A percentile compares a stretch with the other conserved stretches of the same genome.
Conservation (phyloP, 2,888 invertebrate genomes). For the Heteropelma amictum region DNA sequence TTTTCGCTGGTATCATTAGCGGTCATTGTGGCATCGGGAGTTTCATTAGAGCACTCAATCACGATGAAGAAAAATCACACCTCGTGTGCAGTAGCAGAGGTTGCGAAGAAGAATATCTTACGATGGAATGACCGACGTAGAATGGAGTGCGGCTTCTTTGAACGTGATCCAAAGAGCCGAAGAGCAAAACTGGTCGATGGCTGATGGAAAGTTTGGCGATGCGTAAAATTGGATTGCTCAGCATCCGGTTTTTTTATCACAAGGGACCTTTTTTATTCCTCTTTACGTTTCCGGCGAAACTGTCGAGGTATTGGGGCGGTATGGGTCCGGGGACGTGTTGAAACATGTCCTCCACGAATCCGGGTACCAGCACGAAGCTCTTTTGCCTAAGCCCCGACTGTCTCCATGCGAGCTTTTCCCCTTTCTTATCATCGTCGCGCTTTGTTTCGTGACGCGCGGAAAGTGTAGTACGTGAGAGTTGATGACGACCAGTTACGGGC, state of each 20-base stretch:
- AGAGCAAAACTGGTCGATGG: conserved; percentile 10
- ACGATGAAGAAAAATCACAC: too few species aligned
- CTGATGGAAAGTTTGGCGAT: conserved; percentile 22
- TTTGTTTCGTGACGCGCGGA: conserved; percentile 13
- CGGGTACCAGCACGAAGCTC: conserved; percentile 35
- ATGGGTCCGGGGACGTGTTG: conserved; percentile 5
- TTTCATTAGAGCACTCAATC: too few species aligned
- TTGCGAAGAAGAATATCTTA: too few species aligned
- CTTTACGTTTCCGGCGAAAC: background rate
- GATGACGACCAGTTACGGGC: conserved; percentile 36
- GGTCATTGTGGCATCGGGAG: too few species aligned
- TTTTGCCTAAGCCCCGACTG: background rate
- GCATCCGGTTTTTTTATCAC: background rate
- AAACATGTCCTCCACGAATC: conserved; percentile 30
- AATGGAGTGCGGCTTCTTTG: too few species aligned
- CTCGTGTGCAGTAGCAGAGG: too few species aligned
- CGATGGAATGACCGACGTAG: too few species aligned
- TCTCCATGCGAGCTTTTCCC: background rate
- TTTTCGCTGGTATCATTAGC: too few species aligned
- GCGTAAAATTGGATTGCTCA: conserved; percentile 31
- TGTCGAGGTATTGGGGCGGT: conserved; percentile 1
- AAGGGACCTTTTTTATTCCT: background rate
- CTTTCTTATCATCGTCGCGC: background rate
- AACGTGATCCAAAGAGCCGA: background rate
- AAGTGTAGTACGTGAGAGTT: conserved; percentile 11